Evolutionary conservation across 2,797 vertebrate genomes (phyloP).

Genomic region (Eulemur rubriventer): DNA sequence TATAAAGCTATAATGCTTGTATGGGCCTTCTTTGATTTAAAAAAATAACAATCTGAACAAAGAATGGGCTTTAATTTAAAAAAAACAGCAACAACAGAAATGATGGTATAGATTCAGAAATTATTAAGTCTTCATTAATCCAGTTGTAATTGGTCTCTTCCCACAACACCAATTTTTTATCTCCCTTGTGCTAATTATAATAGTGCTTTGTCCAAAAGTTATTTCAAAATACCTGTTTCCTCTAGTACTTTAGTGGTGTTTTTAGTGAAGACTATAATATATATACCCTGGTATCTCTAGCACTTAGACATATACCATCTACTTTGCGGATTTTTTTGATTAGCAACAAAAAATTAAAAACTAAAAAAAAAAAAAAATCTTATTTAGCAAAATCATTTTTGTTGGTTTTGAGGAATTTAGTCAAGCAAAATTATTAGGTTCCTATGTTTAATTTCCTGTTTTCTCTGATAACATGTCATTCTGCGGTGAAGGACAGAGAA

Average conservation of each 20-base stretch:
- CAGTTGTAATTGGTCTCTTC: not conserved
- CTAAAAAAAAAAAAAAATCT: not conserved
- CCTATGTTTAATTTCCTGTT: slow-evolving; percentile 10
- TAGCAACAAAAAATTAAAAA: not conserved
- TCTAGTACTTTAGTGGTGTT: not conserved
- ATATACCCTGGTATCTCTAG: not conserved
- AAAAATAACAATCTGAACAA: not conserved
- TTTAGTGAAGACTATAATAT: not conserved
- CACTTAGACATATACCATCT: not conserved
- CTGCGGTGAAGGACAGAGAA: not conserved
- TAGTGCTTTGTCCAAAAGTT: not conserved
- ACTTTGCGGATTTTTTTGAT: not conserved
- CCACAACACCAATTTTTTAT: not conserved
- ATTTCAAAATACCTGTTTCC: not conserved
- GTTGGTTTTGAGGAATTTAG: not conserved
- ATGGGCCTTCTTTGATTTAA: not conserved
- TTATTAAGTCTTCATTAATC: not conserved
- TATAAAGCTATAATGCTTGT: not conserved
- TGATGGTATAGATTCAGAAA: not conserved
- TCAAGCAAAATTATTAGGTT: not conserved
- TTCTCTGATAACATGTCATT: not conserved
- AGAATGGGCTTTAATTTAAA: not conserved
- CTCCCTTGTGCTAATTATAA: not conserved
- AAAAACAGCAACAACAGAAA: not conserved
- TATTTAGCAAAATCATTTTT: not conserved